Base-by-base conservation (phyloP, 2,797 vertebrate species). In the Sternarchorhynchus goeldii region DNA sequence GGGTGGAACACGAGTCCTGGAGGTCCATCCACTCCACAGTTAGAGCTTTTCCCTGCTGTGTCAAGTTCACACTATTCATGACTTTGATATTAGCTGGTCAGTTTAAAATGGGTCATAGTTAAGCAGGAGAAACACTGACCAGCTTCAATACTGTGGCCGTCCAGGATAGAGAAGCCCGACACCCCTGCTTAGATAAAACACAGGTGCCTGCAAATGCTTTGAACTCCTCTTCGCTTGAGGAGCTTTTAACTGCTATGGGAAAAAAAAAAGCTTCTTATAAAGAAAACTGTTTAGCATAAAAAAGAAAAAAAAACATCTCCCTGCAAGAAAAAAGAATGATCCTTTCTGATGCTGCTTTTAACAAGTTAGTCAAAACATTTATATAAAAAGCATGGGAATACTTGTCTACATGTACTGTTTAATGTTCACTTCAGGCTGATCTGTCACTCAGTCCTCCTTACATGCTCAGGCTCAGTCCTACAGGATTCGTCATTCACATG, bases 271-370 rank as follows among this genome's bases (percentile, higher is more conserved):
- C 17, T 25, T 31, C 58, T 25, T 59, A 18, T 50, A 63, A 70
- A 76, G 75, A 32, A 55, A 81, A 18, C 29, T 65, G 45, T 16
- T 77, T 63, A 73, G 73, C 57, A 71, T 77, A 73, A 55, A 65
- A 86, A 88, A 91, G 82, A 76, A 88, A 88, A 91, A 76, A 88
- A 80, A 81, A 86, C 86, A 84, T 77, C 81, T 89, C 89, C 88
- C 85, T 80, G 69, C 87, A 88, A 84, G 89, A 88, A 90, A 82
- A 4, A 7, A 63, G 82, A 92, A 92, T 89, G 84, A 89, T 85
- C 59, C 83, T 78, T 85, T 87, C 67, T 86, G 84, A 90, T 91
- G 91, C 92, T 92, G 92, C 92, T 93, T 93, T 87, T 88, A 84
- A 88, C 82, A 88, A 89, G 29, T 68, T 92, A 91, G 90, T 85